phyloP scores from a whole-genome alignment of 2,113 vertebrate genomes.

The Saccopteryx leptura region DNA sequence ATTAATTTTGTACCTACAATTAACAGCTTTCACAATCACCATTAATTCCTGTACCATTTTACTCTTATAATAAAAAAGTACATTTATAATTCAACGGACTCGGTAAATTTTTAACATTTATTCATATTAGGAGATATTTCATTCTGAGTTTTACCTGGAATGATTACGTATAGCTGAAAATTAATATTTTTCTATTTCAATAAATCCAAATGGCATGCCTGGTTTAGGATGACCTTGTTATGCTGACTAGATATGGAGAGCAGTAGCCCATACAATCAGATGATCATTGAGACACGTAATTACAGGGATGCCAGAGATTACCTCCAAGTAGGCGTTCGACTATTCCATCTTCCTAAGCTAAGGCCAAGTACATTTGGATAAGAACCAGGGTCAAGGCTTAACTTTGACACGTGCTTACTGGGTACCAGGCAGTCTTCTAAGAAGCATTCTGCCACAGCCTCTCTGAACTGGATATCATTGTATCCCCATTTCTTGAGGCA shows the following conservation, averaged over 20 bases:
- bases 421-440: not conserved
- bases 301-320: not conserved
- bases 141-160: not conserved
- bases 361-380: not conserved
- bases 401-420: not conserved
- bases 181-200: not conserved
- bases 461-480: not conserved
- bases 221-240: not conserved
- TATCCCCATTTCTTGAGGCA: not conserved
- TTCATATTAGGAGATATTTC: not conserved
- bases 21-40: not conserved
- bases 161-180: not conserved
- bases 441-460: not conserved
- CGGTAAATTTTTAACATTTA: conserved; percentile 30
- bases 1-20: not conserved
- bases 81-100: conserved; percentile 15
- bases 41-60: not conserved
- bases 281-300: not conserved
- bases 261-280: not conserved
- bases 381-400: not conserved
- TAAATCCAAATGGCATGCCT: not conserved
- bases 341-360: not conserved
- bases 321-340: not conserved
- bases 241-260: not conserved
- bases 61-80: not conserved